These are phyloP conservation scores for Gambusia yucatana DNA, from an alignment of 2,797 vertebrate genomes.

Conservation along the genomic window DNA sequence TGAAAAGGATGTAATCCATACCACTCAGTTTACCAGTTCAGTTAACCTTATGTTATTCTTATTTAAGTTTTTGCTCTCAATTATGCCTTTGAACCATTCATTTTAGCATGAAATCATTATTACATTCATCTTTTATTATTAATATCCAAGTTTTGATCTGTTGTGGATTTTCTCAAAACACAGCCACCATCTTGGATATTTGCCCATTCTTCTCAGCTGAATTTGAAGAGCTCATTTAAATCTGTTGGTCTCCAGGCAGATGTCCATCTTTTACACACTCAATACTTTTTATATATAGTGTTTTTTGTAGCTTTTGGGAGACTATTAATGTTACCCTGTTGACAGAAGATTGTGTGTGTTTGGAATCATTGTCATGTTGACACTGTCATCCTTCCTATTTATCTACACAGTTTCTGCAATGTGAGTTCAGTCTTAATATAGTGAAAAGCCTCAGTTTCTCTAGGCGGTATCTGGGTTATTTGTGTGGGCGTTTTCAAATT, in stretches of 20 bases:
- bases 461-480: neutral
- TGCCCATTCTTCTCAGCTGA: neutral
- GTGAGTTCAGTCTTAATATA: neutral
- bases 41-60: neutral
- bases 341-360: neutral
- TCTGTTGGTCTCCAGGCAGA: neutral
- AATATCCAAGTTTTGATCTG: neutral
- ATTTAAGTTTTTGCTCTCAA: neutral
- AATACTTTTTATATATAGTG: neutral
- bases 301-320: neutral
- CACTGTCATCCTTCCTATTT: neutral
- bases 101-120: neutral
- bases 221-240: neutral
- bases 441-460: neutral
- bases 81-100: neutral
- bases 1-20: neutral
- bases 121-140: neutral
- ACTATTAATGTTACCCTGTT: neutral
- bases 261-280: neutral
- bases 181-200: neutral
- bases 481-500: neutral
- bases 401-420: neutral
- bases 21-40: neutral
- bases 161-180: neutral
- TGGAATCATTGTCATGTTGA: neutral